Conservation (phyloP, 1,140 invertebrate species). For the Drosophila jambulina region DNA sequence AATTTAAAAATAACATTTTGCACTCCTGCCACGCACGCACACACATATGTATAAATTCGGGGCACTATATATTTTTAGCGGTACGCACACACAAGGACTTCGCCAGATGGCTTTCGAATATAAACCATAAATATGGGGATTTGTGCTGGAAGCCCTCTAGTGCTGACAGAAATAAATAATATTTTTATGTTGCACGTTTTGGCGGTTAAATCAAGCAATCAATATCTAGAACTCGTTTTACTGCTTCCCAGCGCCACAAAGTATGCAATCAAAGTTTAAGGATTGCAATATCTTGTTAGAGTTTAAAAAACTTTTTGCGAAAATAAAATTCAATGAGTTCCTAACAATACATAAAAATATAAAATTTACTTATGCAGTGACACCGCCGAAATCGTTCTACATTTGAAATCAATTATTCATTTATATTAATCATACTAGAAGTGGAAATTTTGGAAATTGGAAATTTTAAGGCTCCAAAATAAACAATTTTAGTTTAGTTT, state of each 20-base stretch:
- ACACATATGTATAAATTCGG: neutral
- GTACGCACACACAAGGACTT: neutral
- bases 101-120: neutral
- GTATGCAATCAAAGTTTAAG: constrained; percentile 45
- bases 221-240: constrained; percentile 19
- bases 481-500: too few species aligned
- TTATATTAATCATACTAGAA: neutral
- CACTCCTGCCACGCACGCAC: neutral
- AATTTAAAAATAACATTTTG: constrained; percentile 22
- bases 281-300: constrained; percentile 17
- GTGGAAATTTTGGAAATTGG: neutral
- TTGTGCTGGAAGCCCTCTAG: constrained; percentile 2
- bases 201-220: constrained; percentile 23
- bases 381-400: too few species aligned
- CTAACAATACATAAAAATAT: neutral
- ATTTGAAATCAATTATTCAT: neutral
- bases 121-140: constrained; percentile 18
- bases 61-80: neutral
- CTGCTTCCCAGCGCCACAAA: constrained; percentile 3
- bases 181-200: constrained; percentile 22
- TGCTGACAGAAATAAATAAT: constrained; percentile 22
- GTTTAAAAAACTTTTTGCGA: neutral
- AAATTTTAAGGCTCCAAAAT: neutral
- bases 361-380: neutral
- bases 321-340: constrained; percentile 5